Conservation (phyloP, 2,888 invertebrate species). For the Polyploca ridens region DNA sequence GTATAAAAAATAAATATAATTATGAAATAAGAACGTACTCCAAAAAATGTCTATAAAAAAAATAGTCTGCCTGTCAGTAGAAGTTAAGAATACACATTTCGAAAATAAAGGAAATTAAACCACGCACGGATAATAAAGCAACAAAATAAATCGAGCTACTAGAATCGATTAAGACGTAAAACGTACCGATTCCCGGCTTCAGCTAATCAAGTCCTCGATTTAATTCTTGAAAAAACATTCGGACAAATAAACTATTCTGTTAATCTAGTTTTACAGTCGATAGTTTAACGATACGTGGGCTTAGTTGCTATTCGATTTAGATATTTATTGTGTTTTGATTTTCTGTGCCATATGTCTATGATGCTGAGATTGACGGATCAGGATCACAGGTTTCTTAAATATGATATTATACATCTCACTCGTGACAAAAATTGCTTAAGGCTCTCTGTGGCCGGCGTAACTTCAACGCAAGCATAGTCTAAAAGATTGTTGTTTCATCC, state of each 20-base stretch:
- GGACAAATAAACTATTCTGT: conserved; percentile 52
- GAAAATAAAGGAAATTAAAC: background rate
- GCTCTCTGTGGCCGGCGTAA: no score
- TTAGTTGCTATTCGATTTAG: conserved; percentile 11
- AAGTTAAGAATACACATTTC: conserved; percentile 12
- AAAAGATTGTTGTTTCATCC: no score
- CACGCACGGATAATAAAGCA: conserved; percentile 19
- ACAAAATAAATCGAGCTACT: conserved; percentile 29
- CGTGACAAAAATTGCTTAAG: no score
- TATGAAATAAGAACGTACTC: no score
- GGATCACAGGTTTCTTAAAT: background rate
- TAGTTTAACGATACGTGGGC: conserved; percentile 31
- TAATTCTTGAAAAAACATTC: conserved; percentile 50
- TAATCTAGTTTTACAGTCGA: conserved; percentile 48
- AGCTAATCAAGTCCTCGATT: conserved; percentile 52
- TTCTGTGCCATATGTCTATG: conserved; percentile 20
- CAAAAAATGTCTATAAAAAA: no score
- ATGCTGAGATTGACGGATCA: background rate
- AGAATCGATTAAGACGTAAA: conserved; percentile 60
- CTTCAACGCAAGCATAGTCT: no score
- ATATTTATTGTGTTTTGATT: conserved; percentile 20
- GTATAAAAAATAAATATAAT: no score
- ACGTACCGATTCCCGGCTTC: conserved; percentile 45
- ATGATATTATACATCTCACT: conserved; percentile 6
- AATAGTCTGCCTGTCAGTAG: no score